Percentiles rank a stretch among this genome's conserved stretches.
These are phyloP conservation scores for Rhinogobius similis DNA, from an alignment of 2,113 vertebrate genomes.

Conservation along the genomic window DNA sequence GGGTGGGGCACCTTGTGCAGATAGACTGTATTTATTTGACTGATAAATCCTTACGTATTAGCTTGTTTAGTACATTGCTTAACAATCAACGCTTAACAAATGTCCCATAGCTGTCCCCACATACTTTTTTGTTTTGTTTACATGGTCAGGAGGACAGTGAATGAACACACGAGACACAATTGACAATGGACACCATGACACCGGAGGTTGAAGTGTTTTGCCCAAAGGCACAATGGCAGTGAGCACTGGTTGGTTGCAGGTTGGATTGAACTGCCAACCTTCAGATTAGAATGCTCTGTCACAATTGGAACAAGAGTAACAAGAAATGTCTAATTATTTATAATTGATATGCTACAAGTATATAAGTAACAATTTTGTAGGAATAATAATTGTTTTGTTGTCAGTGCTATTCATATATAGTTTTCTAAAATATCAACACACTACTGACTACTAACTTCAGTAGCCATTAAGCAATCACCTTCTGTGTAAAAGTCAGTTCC, in stretches of 20 bases:
- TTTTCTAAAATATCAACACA: too few relatives aligned
- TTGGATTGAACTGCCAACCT: not conserved
- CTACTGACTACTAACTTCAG: too few relatives aligned
- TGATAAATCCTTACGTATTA: slow-evolving; percentile 70
- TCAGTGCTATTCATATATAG: too few relatives aligned
- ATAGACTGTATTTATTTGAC: slow-evolving; percentile 77
- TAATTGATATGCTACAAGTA: too few relatives aligned
- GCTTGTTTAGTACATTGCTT: slow-evolving; percentile 52
- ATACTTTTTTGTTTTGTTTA: too few relatives aligned
- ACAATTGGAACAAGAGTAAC: not conserved
- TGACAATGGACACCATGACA: not conserved
- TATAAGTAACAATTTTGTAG: too few relatives aligned
- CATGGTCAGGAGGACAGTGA: not conserved
- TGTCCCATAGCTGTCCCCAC: not conserved
- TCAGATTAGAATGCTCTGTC: not conserved
- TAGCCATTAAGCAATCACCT: too few relatives aligned
- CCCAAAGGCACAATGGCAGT: not conserved
- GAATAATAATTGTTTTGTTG: too few relatives aligned
- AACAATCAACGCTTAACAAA: not conserved
- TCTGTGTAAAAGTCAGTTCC: not conserved
- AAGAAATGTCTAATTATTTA: too few relatives aligned
- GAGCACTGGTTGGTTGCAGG: not conserved
- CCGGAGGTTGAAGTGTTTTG: not conserved
- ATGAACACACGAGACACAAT: not conserved
- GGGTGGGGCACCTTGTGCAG: slow-evolving; percentile 81